Conservation (phyloP, 2,888 invertebrate genomes). For the Athetis lepigone region DNA sequence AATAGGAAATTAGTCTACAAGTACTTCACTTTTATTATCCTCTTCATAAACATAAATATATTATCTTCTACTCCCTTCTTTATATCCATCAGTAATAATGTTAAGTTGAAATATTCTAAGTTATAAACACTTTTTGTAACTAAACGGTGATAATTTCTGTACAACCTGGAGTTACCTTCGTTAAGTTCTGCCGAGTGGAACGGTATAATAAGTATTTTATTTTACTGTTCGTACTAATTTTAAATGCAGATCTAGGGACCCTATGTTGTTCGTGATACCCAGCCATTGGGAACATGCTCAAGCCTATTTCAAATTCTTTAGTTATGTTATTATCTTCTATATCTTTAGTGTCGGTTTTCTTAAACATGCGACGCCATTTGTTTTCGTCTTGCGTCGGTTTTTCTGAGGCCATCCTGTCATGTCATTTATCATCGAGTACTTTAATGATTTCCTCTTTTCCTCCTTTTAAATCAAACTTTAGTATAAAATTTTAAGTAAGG, state of each 20-base stretch:
- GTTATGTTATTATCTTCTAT: background rate
- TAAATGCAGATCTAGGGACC: slow-evolving; percentile 41
- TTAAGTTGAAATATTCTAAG: slow-evolving; percentile 45
- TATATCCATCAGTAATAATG: slow-evolving; percentile 54
- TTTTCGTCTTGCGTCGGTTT: too few species aligned
- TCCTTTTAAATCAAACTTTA: too few species aligned
- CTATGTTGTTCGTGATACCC: slow-evolving; percentile 16
- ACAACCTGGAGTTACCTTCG: slow-evolving; percentile 33
- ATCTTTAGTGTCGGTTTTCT: too few species aligned
- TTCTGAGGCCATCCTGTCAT: too few species aligned
- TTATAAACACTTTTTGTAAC: slow-evolving; percentile 49
- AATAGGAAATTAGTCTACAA: slow-evolving; percentile 22
- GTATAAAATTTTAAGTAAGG: too few species aligned
- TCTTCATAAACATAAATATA: slow-evolving; percentile 12
- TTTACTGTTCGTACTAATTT: slow-evolving; percentile 44
- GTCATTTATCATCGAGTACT: too few species aligned
- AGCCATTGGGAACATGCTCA: background rate
- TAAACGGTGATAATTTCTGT: slow-evolving; percentile 54
- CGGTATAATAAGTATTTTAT: slow-evolving; percentile 37
- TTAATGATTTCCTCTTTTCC: too few species aligned
- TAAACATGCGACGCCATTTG: too few species aligned
- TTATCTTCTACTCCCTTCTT: slow-evolving; percentile 28
- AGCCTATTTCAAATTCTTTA: background rate
- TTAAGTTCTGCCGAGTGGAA: slow-evolving; percentile 24
- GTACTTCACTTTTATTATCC: slow-evolving; percentile 19